phyloP scores from a whole-genome alignment of 2,113 vertebrate genomes.

The Brevimyrus niger region DNA sequence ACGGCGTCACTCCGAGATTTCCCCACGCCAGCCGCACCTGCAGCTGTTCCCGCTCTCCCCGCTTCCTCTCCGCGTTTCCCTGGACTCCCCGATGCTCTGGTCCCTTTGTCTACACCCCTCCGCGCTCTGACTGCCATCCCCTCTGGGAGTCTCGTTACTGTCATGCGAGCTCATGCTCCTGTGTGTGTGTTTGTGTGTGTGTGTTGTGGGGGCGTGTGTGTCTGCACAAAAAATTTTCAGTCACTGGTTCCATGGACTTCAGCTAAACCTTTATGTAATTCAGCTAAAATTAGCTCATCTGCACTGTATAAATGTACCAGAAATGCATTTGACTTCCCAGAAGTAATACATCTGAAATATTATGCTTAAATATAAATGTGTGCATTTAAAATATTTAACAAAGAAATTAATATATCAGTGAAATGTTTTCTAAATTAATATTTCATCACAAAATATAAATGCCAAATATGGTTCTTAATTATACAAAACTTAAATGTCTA shows the following conservation, averaged over 20 bases:
- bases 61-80: background rate
- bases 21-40: background rate
- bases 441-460: background rate
- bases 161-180: background rate
- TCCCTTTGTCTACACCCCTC: background rate
- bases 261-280: background rate
- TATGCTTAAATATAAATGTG: background rate
- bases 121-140: background rate
- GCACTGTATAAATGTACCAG: background rate
- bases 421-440: conserved; percentile 2
- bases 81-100: background rate
- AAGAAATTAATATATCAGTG: background rate
- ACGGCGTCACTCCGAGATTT: background rate
- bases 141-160: background rate
- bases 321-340: background rate
- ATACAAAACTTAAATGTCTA: background rate
- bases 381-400: background rate
- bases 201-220: background rate
- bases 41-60: background rate
- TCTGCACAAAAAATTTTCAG: background rate
- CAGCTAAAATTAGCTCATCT: background rate
- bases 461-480: background rate
- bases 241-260: background rate
- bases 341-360: background rate
- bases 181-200: background rate